Percentiles rank a stretch among this genome's conserved stretches.
Evolutionary conservation across 2,797 vertebrate genomes (phyloP).

Genomic region (Sandelia bainsii): DNA sequence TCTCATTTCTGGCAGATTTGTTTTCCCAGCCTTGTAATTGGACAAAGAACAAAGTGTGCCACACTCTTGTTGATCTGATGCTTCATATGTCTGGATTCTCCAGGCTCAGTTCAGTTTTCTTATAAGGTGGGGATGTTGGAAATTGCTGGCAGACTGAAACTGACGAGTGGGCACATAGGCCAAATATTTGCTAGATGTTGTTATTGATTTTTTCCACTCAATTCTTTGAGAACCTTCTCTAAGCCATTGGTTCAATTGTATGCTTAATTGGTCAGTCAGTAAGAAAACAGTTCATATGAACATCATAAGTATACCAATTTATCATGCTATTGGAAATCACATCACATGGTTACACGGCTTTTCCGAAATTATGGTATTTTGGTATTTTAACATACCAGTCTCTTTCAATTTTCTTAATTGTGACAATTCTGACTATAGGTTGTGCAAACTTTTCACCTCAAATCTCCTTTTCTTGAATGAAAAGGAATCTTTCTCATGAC

Average conservation of each 20-base stretch:
- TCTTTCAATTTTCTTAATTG: too few relatives aligned
- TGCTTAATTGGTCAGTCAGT: background rate
- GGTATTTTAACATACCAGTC: too few relatives aligned
- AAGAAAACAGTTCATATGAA: background rate
- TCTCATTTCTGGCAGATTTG: conserved; percentile 71
- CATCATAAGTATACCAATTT: background rate
- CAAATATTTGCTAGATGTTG: background rate
- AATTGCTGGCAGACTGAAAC: conserved; percentile 4
- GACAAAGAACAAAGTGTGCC: conserved; percentile 44
- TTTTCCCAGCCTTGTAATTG: conserved; percentile 72
- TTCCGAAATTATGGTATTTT: too few relatives aligned
- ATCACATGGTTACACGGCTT: too few relatives aligned
- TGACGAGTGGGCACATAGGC: background rate
- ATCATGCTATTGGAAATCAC: background rate
- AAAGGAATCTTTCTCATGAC: too few relatives aligned
- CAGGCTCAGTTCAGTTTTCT: background rate
- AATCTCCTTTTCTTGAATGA: too few relatives aligned
- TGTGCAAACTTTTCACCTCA: too few relatives aligned
- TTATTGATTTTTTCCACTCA: background rate
- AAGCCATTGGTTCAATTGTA: background rate
- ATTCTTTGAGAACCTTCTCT: background rate
- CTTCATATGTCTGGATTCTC: conserved; percentile 1
- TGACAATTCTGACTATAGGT: too few relatives aligned
- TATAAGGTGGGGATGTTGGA: background rate
- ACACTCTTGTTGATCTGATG: conserved; percentile 35